These are phyloP conservation scores for Coremacera marginata DNA, from an alignment of 2,888 invertebrate genomes.

Conservation along the genomic window DNA sequence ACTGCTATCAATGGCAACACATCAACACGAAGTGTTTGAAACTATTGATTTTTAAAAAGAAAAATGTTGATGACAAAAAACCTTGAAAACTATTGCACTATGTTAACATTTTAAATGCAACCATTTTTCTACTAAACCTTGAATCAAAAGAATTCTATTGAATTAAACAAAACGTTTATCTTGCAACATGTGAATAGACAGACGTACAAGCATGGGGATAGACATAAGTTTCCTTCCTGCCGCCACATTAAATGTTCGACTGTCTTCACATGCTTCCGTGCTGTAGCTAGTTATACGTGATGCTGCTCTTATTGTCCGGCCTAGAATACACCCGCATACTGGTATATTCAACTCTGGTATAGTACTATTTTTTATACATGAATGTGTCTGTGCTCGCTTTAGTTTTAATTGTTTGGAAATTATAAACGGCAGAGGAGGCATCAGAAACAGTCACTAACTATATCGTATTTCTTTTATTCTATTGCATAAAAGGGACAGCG, in stretches of 20 bases:
- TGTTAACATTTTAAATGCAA: too few relatives aligned
- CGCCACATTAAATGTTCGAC: background rate
- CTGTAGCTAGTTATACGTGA: background rate
- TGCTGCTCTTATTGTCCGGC: background rate
- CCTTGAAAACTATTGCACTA: too few relatives aligned
- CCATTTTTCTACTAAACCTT: too few relatives aligned
- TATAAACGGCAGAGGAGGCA: background rate
- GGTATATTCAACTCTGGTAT: background rate
- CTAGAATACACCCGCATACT: background rate
- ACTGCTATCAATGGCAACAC: too few relatives aligned
- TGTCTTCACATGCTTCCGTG: constrained; percentile 15
- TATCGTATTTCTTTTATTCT: background rate
- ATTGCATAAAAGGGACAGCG: background rate
- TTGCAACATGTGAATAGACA: too few relatives aligned
- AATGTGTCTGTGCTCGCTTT: background rate
- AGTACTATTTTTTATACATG: background rate
- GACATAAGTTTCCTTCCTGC: constrained; percentile 18
- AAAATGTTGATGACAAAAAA: too few relatives aligned
- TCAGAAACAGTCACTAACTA: background rate
- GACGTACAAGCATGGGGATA: too few relatives aligned
- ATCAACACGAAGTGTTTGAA: too few relatives aligned
- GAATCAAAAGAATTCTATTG: too few relatives aligned
- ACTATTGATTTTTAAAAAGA: too few relatives aligned
- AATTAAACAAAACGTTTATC: too few relatives aligned
- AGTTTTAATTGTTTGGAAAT: constrained; percentile 29